Base-by-base conservation (phyloP, 2,797 vertebrate species). In the Triplophysa yarkandensis region DNA sequence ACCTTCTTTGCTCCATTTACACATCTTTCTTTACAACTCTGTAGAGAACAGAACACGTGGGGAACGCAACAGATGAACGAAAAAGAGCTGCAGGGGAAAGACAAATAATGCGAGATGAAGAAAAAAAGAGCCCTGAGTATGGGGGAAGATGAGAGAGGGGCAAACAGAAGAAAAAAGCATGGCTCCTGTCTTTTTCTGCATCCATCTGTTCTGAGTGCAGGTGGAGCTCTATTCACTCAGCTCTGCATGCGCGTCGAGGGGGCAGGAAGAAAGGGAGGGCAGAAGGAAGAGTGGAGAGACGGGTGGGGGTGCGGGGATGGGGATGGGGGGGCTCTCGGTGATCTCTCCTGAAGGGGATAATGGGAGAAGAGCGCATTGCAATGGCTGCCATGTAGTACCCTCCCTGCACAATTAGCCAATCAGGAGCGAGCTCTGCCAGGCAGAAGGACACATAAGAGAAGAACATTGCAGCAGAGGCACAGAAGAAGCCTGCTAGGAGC, bases 361-460 rank as follows among this genome's bases (percentile, higher is more conserved):
- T 91, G 89, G 90, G 87, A 89, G 88, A 90, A 85, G 87, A 90
- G 88, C 86, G 87, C 90, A 91, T 90, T 85, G 91, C 91, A 93
- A 93, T 92, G 91, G 92, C 91, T 92, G 92, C 90, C 87, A 83
- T 90, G 89, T 91, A 91, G 89, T 88, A 90, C 91, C 91, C 92
- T 92, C 92, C 92, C 91, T 90, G 90, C 87, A 88, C 92, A 92
- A 93, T 92, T 92, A 93, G 91, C 92, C 92, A 93, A 93, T 93
- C 91, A 92, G 92, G 86, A 81, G 84, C 86, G 76, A 78, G 85
- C 90, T 89, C 86, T 87, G 88, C 84, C 89, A 91, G 89, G 86
- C 90, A 90, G 92, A 89, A 92, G 90, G 90, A 92, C 86, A 87
- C 91, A 93, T 93, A 93, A 93, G 93, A 92, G 92, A 92, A 92